Evolutionary conservation across 2,113 vertebrate genomes (phyloP).

Genomic region (Haplochromis vanheusdeni): DNA sequence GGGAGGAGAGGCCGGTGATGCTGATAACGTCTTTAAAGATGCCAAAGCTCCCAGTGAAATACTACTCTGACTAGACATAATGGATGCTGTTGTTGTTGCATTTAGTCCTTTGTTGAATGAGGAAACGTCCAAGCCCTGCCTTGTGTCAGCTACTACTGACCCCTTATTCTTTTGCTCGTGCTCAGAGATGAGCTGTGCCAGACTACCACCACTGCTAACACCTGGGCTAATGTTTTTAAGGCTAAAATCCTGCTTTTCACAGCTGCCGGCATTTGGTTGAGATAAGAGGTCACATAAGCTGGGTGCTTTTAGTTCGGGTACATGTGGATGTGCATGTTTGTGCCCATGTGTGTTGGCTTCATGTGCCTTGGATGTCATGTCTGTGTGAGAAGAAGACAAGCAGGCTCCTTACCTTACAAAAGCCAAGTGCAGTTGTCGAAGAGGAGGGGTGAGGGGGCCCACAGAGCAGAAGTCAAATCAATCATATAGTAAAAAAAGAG

Average conservation of each 20-base stretch:
- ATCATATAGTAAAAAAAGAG: neutral
- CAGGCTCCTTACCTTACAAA: constrained; percentile 99
- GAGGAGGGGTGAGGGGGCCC: constrained; percentile 11
- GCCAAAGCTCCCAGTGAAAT: constrained; percentile 43
- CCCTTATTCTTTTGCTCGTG: constrained; percentile 38
- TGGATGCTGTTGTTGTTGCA: neutral
- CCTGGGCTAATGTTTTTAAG: neutral
- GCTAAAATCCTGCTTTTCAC: neutral
- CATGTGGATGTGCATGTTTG: constrained; percentile 15
- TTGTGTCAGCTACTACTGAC: neutral
- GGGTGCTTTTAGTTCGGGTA: constrained; percentile 12
- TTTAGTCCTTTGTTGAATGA: neutral
- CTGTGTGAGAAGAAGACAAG: constrained; percentile 62
- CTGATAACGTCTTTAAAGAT: constrained; percentile 14
- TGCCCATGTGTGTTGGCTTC: constrained; percentile 10
- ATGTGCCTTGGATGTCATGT: constrained; percentile 24
- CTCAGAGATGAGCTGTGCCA: constrained; percentile 63
- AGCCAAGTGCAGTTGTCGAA: constrained; percentile 79
- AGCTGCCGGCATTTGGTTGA: neutral
- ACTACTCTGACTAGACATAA: neutral
- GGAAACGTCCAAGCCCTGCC: neutral
- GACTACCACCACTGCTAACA: neutral
- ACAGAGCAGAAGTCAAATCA: constrained; percentile 27
- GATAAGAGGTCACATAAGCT: constrained; percentile 56
- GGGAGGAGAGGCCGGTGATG: neutral